These are phyloP conservation scores for Ataeniobius toweri DNA, from an alignment of 2,797 vertebrate genomes.

Conservation along the genomic window DNA sequence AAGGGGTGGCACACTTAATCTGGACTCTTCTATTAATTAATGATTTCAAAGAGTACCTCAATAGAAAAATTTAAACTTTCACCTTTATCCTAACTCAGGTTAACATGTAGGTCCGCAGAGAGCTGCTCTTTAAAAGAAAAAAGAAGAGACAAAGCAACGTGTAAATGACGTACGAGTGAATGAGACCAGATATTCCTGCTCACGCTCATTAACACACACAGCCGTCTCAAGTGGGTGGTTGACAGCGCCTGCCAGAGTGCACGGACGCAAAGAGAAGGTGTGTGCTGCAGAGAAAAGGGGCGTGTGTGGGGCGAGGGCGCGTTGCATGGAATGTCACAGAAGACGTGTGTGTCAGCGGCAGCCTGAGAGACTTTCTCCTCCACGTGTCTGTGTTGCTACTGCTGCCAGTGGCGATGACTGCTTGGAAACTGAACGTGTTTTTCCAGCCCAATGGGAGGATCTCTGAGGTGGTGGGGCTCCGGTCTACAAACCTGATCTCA, in stretches of 20 bases:
- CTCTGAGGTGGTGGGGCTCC: constrained; percentile 35
- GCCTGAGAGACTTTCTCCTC: constrained; percentile 32
- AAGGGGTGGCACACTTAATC: too few species aligned
- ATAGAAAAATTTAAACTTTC: neutral
- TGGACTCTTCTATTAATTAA: neutral
- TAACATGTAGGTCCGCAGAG: neutral
- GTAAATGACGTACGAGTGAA: constrained; percentile 37
- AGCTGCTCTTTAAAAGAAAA: neutral
- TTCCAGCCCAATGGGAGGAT: constrained; percentile 53
- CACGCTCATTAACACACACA: neutral
- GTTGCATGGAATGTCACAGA: constrained; percentile 49
- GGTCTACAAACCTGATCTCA: constrained; percentile 63
- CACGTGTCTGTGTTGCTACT: neutral
- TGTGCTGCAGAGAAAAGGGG: constrained; percentile 3
- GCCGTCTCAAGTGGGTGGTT: constrained; percentile 22
- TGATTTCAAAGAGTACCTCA: neutral
- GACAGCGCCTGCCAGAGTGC: constrained; percentile 11
- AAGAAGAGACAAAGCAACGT: constrained; percentile 33
- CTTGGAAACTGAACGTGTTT: constrained; percentile 55
- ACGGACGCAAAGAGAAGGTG: neutral
- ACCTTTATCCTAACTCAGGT: neutral
- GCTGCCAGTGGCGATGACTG: constrained; percentile 18
- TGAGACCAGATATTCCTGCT: constrained; percentile 28
- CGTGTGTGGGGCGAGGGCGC: constrained; percentile 30
- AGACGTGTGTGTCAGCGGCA: neutral